A percentile compares a stretch with the other conserved stretches of the same genome.
phyloP scores from a whole-genome alignment of 2,797 vertebrate genomes.

The Syngnathus acus region DNA sequence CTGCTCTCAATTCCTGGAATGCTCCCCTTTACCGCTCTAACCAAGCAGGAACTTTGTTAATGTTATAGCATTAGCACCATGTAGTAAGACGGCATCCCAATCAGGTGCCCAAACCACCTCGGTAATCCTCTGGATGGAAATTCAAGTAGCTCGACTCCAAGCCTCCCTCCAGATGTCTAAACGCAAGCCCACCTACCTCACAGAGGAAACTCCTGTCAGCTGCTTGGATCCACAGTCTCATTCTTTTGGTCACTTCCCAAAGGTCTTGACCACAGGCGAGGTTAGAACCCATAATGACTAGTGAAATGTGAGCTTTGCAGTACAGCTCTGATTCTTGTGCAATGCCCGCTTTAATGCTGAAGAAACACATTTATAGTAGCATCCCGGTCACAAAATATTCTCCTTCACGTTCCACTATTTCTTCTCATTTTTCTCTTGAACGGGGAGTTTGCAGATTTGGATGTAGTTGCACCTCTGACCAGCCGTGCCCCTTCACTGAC shows the following conservation, averaged over 20 bases:
- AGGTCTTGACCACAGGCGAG: slow-evolving; percentile 5
- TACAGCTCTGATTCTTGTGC: not conserved
- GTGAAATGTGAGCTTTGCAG: not conserved
- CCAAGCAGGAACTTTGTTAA: not conserved
- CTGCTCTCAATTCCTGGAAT: not conserved
- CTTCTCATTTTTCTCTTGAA: too few species aligned
- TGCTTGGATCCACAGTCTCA: slow-evolving; percentile 2
- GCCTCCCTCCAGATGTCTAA: slow-evolving; percentile 2
- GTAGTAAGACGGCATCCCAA: slow-evolving; percentile 1
- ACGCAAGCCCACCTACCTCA: slow-evolving; percentile 4
- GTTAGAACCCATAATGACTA: not conserved
- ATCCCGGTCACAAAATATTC: not conserved
- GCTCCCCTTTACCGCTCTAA: not conserved
- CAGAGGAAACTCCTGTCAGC: slow-evolving; percentile 7
- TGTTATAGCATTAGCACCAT: slow-evolving; percentile 2
- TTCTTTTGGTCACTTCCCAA: slow-evolving; percentile 2
- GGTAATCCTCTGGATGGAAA: slow-evolving; percentile 4
- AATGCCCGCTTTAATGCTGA: not conserved
- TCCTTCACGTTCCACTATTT: not conserved
- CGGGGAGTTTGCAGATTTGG: too few species aligned
- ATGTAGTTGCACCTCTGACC: too few species aligned
- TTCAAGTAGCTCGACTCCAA: not conserved
- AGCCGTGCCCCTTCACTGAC: too few species aligned
- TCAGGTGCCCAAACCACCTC: slow-evolving; percentile 1
- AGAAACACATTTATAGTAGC: not conserved